Conservation (phyloP, 2,888 invertebrate genomes). For the Rhagonycha lutea region DNA sequence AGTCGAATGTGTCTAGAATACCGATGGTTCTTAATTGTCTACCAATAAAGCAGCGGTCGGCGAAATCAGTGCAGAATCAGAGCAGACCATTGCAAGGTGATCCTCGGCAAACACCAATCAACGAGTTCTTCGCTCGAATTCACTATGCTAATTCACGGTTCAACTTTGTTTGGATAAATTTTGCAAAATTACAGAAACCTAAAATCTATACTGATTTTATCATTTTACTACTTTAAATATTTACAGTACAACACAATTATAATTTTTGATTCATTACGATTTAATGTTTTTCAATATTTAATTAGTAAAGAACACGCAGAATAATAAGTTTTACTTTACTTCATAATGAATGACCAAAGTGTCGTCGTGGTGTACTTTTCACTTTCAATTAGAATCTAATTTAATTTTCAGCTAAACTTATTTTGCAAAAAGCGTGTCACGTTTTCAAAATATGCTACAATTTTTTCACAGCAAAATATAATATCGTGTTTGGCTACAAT, state of each 20-base stretch:
- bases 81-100: slow-evolving; percentile 49
- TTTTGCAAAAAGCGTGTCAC: not conserved
- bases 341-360: not conserved
- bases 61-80: slow-evolving; percentile 47
- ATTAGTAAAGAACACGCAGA: not conserved
- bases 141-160: slow-evolving; percentile 41
- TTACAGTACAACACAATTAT: not conserved
- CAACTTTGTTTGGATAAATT: slow-evolving; percentile 29
- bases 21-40: slow-evolving; percentile 56
- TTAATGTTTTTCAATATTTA: not conserved
- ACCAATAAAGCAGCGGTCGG: slow-evolving; percentile 51
- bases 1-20: slow-evolving; percentile 51
- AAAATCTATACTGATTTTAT: not conserved
- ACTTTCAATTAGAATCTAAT: not conserved
- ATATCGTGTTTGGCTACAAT: not conserved
- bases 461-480: not conserved
- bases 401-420: not conserved
- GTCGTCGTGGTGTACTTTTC: not conserved
- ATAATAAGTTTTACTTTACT: not conserved
- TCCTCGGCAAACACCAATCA: slow-evolving; percentile 55
- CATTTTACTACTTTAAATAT: not conserved
- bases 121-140: slow-evolving; percentile 41
- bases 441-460: not conserved
- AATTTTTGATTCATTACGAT: not conserved
- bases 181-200: slow-evolving; percentile 23